phyloP scores from a whole-genome alignment of 2,888 invertebrate species.

The Drosophila suboccidentalis region DNA sequence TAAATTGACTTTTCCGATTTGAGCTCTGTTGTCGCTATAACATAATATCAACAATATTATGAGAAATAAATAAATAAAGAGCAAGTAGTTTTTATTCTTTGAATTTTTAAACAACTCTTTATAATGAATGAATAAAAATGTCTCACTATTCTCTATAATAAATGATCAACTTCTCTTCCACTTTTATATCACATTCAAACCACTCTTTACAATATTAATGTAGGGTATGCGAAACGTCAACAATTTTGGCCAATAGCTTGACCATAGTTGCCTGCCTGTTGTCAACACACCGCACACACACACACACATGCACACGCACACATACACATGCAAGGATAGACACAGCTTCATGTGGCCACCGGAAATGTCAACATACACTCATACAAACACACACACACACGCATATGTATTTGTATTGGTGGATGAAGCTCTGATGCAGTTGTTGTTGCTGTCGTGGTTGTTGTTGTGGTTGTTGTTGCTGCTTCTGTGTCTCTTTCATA shows the following conservation, averaged over 20 bases:
- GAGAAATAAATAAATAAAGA: too few relatives aligned
- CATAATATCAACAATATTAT: too few relatives aligned
- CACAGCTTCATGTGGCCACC: conserved; percentile 52
- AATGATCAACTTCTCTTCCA: background rate
- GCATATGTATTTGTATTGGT: conserved; percentile 31
- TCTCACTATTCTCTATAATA: too few relatives aligned
- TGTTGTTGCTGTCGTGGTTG: conserved; percentile 27
- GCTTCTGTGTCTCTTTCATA: conserved; percentile 62
- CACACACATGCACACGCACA: conserved; percentile 15
- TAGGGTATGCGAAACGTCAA: conserved; percentile 53
- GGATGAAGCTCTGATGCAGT: conserved; percentile 28
- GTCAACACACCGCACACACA: conserved; percentile 55
- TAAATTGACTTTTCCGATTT: too few relatives aligned
- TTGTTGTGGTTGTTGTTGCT: conserved; percentile 31
- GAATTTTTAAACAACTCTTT: too few relatives aligned
- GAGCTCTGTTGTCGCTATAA: too few relatives aligned
- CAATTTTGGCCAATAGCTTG: conserved; percentile 62
- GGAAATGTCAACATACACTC: conserved; percentile 58
- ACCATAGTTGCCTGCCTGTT: conserved; percentile 59
- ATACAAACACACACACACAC: background rate
- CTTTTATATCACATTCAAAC: background rate
- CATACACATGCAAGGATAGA: conserved; percentile 13
- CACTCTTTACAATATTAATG: background rate
- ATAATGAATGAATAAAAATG: too few relatives aligned
- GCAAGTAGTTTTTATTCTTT: too few relatives aligned